Base-by-base conservation (phyloP, 1,140 invertebrate species). In the Oryctes rhinoceros region DNA sequence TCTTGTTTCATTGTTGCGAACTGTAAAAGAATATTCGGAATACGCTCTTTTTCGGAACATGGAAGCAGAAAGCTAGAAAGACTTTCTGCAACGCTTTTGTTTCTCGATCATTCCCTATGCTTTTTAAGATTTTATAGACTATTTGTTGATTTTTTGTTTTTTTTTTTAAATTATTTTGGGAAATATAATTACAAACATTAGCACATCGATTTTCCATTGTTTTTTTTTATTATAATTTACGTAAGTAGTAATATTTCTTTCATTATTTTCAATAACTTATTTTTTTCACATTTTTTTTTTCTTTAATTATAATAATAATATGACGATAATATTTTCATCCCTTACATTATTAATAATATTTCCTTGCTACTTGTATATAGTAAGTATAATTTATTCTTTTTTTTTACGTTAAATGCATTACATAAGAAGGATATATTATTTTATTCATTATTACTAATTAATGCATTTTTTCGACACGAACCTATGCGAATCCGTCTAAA, bases 391-490 rank as follows among this genome's bases (percentile, higher is more conserved):
- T 59, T n/a, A 59, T 59, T 18, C n/a, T 30, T 44, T 53, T 15
- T 4, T 53, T 53, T 59, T 59, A 59, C 18, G 15, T 59, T 18
- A 59, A 59, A 59, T 59, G n/a, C 53, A 59, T 59, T 59, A 59
- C 53, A 59, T 59, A 59, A 59, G 53, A 59, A 59, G 53, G 53
- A 59, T 82, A 84, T 83, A 83, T 82, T 83, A 84, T 83, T 83
- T 83, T 82, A 79, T 83, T 83, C 78, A 80, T 80, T 82, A 82
- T 62, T 82, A 83, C 79, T 81, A 81, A 82, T 81, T 82, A 75
- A 82, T 79, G 80, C 80, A 82, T 82, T 44, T 44, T 44, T 79
- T 65, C 77, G 81, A 80, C 49, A 47, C 65, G 18, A 77, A n/a
- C 35, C 49, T 35, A 76, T 76, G 62, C 39, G 18, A 81, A 79